Base-by-base conservation (phyloP, 1,140 invertebrate species). In the Copidosoma floridanum region DNA sequence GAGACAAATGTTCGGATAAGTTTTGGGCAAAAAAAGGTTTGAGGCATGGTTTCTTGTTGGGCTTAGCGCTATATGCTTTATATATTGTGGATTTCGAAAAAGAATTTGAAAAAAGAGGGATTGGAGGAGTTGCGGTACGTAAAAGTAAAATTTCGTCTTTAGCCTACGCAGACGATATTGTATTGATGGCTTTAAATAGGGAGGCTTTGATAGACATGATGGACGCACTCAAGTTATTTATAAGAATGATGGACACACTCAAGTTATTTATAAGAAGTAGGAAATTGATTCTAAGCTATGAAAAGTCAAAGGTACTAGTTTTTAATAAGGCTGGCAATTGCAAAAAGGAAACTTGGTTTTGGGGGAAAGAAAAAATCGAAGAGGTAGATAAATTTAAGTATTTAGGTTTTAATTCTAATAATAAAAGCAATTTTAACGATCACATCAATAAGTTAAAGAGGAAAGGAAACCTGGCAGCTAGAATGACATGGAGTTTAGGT, bases 151-250 rank as follows among this genome's bases (percentile, higher is more conserved):
- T 69, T 16, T 54, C 50, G 56, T 44, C 44, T 41, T 16, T 68
- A 20, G 64, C 58, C 23, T 68, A 68, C 43, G 62, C 58, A 1
- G 55, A 66, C 32, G 62, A 68, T 32, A 46, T 68, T 14, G 55
- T 59, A 0, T 27, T 69, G 21, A 4, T 69, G 8, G 61, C 60
- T 11, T 38, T 53, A 16, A 51, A 57, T 8, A 67, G 37, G 26
- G 57, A 61, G 18, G 67, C 60, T 8, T 0, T 69, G 14, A 14
- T 20, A n/a, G 48, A 60, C 26, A 66, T 63, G 47, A 41, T 60
- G 20, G 52, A 20, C 1, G 64, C 14, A 14, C 20, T 58, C 14
- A n/a, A n/a, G n/a, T n/a, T n/a, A n/a, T n/a, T n/a, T n/a, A n/a
- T n/a, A n/a, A n/a, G n/a, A n/a, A 56, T 56, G 27, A 16, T 43